Conservation (phyloP, 2,113 vertebrate species). For the Zosterops pallidus region DNA sequence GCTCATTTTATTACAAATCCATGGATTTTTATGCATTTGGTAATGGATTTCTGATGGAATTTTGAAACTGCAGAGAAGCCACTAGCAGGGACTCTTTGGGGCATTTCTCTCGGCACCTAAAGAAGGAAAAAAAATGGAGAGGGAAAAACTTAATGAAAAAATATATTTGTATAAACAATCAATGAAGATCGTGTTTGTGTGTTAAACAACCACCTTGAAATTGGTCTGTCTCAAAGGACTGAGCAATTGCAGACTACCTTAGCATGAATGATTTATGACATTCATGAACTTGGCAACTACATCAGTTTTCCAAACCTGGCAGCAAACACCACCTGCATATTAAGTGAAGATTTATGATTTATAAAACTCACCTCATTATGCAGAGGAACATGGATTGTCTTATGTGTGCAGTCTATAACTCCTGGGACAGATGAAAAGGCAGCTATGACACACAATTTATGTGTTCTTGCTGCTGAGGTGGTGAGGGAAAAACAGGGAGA, state of each 20-base stretch:
- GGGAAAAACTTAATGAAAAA: conserved; percentile 57
- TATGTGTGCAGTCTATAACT: conserved; percentile 76
- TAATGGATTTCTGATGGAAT: conserved; percentile 67
- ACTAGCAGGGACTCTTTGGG: background rate
- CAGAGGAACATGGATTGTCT: conserved; percentile 76
- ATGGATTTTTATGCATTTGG: conserved; percentile 51
- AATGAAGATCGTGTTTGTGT: conserved; percentile 64
- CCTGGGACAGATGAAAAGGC: conserved; percentile 72
- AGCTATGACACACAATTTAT: conserved; percentile 74
- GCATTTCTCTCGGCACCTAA: background rate
- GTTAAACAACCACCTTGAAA: conserved; percentile 80
- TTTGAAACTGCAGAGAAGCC: conserved; percentile 44
- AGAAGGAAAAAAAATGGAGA: background rate
- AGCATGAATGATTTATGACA: conserved; percentile 79
- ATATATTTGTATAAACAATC: conserved; percentile 74
- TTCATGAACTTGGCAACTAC: conserved; percentile 75
- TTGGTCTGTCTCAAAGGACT: conserved; percentile 72
- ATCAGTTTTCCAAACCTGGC: conserved; percentile 76
- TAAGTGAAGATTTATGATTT: conserved; percentile 79
- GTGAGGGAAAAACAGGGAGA: conserved; percentile 52
- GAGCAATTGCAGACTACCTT: conserved; percentile 70
- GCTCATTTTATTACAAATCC: conserved; percentile 46
- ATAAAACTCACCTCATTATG: conserved; percentile 78
- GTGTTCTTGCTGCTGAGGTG: conserved; percentile 54
- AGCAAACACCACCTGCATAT: conserved; percentile 74